Conservation (phyloP, 35 echinoderm and acorn worm species). For the Ophioderma brevispina region DNA sequence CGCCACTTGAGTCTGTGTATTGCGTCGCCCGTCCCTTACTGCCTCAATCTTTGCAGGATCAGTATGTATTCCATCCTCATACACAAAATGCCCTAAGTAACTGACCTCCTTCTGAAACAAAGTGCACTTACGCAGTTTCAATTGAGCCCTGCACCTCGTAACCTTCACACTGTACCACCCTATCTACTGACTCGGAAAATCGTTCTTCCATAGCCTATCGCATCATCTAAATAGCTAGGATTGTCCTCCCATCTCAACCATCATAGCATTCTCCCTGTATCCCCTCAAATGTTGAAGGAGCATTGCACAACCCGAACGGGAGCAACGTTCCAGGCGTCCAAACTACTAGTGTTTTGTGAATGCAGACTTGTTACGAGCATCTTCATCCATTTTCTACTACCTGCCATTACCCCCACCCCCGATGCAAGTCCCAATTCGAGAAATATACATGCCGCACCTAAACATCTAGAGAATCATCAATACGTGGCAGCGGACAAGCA, state of each 20-base stretch:
- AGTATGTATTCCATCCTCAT: constrained; percentile 16
- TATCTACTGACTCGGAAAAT: background rate
- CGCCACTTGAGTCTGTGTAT: background rate
- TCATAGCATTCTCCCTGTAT: constrained; percentile 19
- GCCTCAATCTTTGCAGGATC: constrained; percentile 44
- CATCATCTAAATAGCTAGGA: constrained; percentile 9
- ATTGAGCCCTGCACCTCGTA: constrained; percentile 29
- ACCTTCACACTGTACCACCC: background rate
- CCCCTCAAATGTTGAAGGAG: constrained; percentile 48
- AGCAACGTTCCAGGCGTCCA: background rate
- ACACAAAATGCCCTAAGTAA: constrained; percentile 47
- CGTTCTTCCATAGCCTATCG: constrained; percentile 7
- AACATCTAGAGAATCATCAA: constrained; percentile 55
- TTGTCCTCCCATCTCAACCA: constrained; percentile 29
- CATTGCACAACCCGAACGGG: constrained; percentile 52
- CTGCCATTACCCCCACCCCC: constrained; percentile 55
- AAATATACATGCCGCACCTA: constrained; percentile 17
- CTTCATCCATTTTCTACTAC: constrained; percentile 50
- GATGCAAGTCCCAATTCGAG: constrained; percentile 41
- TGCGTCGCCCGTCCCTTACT: constrained; percentile 9
- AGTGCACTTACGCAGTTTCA: constrained; percentile 56
- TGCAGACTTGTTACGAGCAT: constrained; percentile 33
- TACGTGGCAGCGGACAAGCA: constrained; percentile 52
- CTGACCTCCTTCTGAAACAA: constrained; percentile 7
- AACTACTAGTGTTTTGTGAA: background rate